Base-by-base conservation (phyloP, 2,113 vertebrate genomes). In the Osmerus mordax region DNA sequence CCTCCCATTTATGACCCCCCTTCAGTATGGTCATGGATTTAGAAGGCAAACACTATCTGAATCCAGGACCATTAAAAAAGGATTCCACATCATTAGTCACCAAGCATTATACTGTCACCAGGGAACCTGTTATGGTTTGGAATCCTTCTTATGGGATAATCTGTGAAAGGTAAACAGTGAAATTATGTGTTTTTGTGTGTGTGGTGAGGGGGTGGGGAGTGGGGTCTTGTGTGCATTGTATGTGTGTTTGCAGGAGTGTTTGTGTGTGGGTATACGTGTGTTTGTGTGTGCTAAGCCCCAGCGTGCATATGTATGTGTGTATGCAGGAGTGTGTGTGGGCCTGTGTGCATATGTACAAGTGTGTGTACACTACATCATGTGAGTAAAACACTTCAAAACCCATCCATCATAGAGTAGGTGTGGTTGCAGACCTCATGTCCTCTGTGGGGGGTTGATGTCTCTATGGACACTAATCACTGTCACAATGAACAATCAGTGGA, bases 251-350 rank as follows among this genome's bases (percentile, higher is more conserved):
- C n/a, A 19, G 16, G n/a, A 56, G 4, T 56, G 55, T 56, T 5
- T 56, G 55, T n/a, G 16, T 56, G 8, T 56, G 55, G 3, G n/a
- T 56, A 7, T n/a, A 11, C 8, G 18, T 2, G 16, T 14, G 54
- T 55, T 6, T 55, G 54, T 18, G 54, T 15, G 54, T 55, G 54
- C 18, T 56, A 19, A 18, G 18, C n/a, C 15, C 8, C 15, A 6
- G 55, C n/a, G 51, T 56, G 28, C 14, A 25, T 62, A 19, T 54
- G 69, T 71, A 36, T 19, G 47, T 32, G 70, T 32, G 60, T 64
- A 41, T 63, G 70, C 47, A 41, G 41, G 70, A 52, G 70, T 71
- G 68, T 70, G 68, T 60, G 56, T 51, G 69, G n/a, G 69, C 32
- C 13, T 21, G 51, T 28, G 66, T 53, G 66, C 54, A 21, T 13